Evolutionary conservation across 2,797 vertebrate species (phyloP).

Genomic region (Coregonus sp.): DNA sequence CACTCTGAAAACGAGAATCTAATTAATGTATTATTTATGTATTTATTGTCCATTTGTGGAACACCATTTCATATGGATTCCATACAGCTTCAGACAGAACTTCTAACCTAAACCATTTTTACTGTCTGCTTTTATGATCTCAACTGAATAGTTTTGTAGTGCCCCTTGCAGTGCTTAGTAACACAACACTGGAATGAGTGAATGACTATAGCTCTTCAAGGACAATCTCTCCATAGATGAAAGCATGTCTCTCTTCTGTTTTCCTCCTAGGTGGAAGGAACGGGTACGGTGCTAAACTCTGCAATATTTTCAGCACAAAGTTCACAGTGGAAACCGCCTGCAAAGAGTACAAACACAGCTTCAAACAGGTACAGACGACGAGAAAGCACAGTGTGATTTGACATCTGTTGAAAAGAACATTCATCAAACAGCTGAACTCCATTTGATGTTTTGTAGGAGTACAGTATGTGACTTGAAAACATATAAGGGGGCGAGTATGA

Average conservation of each 20-base stretch:
- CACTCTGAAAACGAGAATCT: not conserved
- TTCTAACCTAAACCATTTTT: not conserved
- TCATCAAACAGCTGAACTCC: slow-evolving; percentile 17
- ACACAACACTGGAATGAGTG: not conserved
- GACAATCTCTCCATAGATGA: not conserved
- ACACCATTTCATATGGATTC: not conserved
- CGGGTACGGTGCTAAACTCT: slow-evolving; percentile 98
- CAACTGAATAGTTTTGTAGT: slow-evolving; percentile 20
- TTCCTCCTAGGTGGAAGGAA: slow-evolving; percentile 88
- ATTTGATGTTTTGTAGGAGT: slow-evolving; percentile 52
- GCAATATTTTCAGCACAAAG: slow-evolving; percentile 99
- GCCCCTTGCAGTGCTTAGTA: not conserved
- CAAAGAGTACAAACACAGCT: slow-evolving; percentile 97
- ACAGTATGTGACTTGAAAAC: slow-evolving; percentile 3
- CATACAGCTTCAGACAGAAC: not conserved
- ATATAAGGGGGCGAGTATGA: slow-evolving; percentile 43
- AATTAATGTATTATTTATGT: not conserved
- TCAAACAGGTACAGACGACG: slow-evolving; percentile 87
- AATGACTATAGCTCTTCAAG: too few species aligned
- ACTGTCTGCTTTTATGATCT: not conserved
- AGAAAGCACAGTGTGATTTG: not conserved
- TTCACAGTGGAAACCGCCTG: slow-evolving; percentile 99
- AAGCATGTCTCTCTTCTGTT: slow-evolving; percentile 9
- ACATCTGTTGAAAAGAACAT: not conserved
- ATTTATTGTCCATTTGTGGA: too few species aligned